Evolutionary conservation across 2,888 invertebrate species (phyloP).

Genomic region (Hypolimnas misippus): DNA sequence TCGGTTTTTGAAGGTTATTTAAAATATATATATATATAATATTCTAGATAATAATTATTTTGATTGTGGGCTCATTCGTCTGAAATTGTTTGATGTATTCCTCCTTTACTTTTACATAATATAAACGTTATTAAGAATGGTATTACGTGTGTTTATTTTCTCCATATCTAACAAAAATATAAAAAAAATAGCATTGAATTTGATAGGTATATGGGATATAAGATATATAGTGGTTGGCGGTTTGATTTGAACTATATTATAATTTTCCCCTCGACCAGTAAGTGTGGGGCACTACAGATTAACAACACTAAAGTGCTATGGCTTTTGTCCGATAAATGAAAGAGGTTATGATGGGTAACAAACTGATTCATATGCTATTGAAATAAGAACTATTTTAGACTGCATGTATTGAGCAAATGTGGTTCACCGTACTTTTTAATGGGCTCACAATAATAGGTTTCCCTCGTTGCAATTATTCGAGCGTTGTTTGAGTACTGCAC

Average conservation of each 20-base stretch:
- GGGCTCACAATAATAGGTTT: constrained; percentile 37
- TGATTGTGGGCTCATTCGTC: no score
- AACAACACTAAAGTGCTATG: constrained; percentile 30
- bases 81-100: no score
- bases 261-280: constrained; percentile 18
- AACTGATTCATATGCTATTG: constrained; percentile 7
- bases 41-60: no score
- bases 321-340: constrained; percentile 35
- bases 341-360: constrained; percentile 22
- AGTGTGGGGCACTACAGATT: constrained; percentile 32
- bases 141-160: no score
- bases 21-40: no score
- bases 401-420: constrained; percentile 20
- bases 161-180: no score
- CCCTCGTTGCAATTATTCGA: constrained; percentile 35
- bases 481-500: constrained; percentile 23
- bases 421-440: constrained; percentile 31
- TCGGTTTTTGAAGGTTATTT: no score
- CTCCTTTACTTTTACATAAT: no score
- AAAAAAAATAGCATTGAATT: no score
- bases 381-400: constrained; percentile 25
- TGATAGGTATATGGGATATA: no score
- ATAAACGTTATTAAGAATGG: no score
- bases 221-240: neutral
- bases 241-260: constrained; percentile 13